Evolutionary conservation across 2,888 invertebrate species (phyloP), one percentile per base, ranked within the genome.

Genomic region (Noctua comes): DNA sequence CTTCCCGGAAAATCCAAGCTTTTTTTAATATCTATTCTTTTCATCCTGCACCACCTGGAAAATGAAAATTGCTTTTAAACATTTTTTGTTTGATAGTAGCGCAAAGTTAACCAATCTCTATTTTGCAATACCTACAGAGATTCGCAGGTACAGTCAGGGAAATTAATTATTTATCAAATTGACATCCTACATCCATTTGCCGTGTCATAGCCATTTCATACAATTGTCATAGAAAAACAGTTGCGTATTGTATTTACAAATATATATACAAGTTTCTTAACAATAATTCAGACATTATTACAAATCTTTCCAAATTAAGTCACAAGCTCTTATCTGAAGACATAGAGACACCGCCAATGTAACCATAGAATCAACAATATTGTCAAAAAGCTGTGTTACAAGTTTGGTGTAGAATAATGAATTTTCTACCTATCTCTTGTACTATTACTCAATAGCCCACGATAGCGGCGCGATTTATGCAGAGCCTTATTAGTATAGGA

Each of bases 391-490:
- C n/a, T 16, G 2, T 18, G 10, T n/a, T 18, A n/a, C 43, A 66
- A 66, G 16, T 66, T 43, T n/a, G 43, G n/a, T 16, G 1, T 18
- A 10, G 1, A 66, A 43, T 40, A 65, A 65, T 40, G 21, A 43
- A 66, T 16, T 43, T 16, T n/a, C 43, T 43, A 43, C 18, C 43
- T 43, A 66, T 66, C 80, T 80, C 76, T 76, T 43, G 6, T 24
- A 59, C 82, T 76, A 82, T 51, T 77, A 72, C 74, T 54, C 68
- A 69, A 86, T 86, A 77, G 40, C 64, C n/a, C 48, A 57, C 76
- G 73, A 83, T 83, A 74, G 57, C 43, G 51, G 18, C 27, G 68
- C 68, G 73, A 78, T 85, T 85, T 81, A 78, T 85, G 62, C 57
- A 57, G 51, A 16, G 24, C 65, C 71, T 65, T 85, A 75, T 79